Base-by-base conservation (phyloP, 2,797 vertebrate species). In the Chelmon rostratus region DNA sequence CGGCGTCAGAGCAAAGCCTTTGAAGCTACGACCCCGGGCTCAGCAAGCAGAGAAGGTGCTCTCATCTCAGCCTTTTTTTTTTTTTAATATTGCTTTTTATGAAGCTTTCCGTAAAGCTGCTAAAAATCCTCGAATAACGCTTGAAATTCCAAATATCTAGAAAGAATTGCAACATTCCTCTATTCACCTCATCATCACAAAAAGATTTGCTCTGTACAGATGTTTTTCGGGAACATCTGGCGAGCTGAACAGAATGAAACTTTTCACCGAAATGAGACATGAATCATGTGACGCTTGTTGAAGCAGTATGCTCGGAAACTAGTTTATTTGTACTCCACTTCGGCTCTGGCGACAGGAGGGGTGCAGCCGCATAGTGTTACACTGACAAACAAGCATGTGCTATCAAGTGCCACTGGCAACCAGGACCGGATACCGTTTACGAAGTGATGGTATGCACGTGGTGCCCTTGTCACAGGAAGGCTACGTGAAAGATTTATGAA, bases 361-460 rank as follows among this genome's bases (percentile, higher is more conserved):
- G 19, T n/a, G 68, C 46, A 61, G 73, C 65, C 16, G 83, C 73
- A 10, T 88, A 68, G 42, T 61, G 83, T 90, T 91, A 85, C 87
- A 58, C 54, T 23, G 25, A 84, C 67, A 84, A 81, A 90, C 84
- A 79, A 64, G 66, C 63, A 81, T 63, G 65, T 54, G 85, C 80
- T 91, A 92, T 89, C 90, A 68, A 57, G 81, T 86, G 59, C 69
- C 75, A n/a, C 58, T 44, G 66, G 78, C 63, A 62, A 79, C 53
- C 64, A 56, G 74, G 66, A 90, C 85, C 65, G 81, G 86, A 92
- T 86, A 85, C 18, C 69, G 63, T 85, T 81, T 52, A 88, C 33
- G 1, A 79, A 74, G 74, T 62, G 81, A 67, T n/a, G 61, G 79
- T 52, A 76, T 83, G 82, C 33, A 64, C 82, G 77, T 19, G 28